Evolutionary conservation across 2,113 vertebrate genomes (phyloP).

Genomic region (Heptranchias perlo): DNA sequence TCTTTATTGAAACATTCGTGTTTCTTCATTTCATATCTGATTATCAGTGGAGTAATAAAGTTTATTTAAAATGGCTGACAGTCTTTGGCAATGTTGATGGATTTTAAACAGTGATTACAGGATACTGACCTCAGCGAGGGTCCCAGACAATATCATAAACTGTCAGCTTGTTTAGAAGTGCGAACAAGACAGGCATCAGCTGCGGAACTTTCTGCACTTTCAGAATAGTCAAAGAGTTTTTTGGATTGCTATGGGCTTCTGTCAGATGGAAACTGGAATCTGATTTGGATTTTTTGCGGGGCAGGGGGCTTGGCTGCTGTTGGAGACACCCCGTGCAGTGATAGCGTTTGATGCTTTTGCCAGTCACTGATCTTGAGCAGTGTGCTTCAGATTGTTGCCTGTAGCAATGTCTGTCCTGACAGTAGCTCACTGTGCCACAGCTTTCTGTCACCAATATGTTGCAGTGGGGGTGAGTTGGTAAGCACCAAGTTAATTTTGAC

Average conservation of each 20-base stretch:
- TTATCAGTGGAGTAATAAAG: conserved; percentile 21
- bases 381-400: background rate
- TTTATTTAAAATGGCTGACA: conserved; percentile 20
- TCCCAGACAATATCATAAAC: background rate
- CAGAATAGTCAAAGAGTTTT: background rate
- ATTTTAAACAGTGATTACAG: background rate
- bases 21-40: background rate
- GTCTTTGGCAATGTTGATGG: background rate
- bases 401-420: too few species aligned
- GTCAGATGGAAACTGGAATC: background rate
- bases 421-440: background rate
- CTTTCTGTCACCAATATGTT: background rate
- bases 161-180: background rate
- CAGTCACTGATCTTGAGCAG: background rate
- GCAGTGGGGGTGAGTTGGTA: background rate
- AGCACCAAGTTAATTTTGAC: background rate
- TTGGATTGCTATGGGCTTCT: background rate
- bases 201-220: background rate
- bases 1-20: background rate
- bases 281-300: background rate
- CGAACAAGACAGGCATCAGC: background rate
- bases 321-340: background rate
- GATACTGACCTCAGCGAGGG: background rate
- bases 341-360: background rate
- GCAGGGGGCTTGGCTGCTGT: background rate